Percentiles rank a stretch among this genome's conserved stretches.
phyloP scores from a whole-genome alignment of 2,797 vertebrate genomes.

The Myioborus melanocephalus region DNA sequence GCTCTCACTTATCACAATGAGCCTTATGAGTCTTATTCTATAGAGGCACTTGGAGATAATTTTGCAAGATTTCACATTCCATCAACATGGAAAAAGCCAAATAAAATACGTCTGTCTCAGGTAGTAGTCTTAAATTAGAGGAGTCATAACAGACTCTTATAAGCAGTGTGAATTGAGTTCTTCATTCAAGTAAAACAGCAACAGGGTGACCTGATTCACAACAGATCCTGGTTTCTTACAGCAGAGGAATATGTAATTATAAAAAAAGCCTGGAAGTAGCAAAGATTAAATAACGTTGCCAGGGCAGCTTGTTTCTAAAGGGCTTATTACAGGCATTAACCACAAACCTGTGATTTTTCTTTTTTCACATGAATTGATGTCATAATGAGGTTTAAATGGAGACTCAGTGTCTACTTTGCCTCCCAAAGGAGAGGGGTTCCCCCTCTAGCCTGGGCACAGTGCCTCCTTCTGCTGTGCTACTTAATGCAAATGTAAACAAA shows the following conservation, averaged over 20 bases:
- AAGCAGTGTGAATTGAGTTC: conserved; percentile 62
- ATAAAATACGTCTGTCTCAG: conserved; percentile 58
- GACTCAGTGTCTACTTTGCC: conserved; percentile 71
- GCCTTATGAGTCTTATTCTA: conserved; percentile 21
- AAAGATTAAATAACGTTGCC: conserved; percentile 66
- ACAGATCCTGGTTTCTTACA: conserved; percentile 47
- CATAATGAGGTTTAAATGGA: conserved; percentile 78
- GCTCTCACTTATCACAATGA: conserved; percentile 25
- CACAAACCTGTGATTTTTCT: conserved; percentile 73
- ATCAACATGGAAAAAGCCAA: conserved; percentile 57
- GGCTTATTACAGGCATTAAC: conserved; percentile 66
- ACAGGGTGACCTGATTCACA: conserved; percentile 56
- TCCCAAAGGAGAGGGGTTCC: conserved; percentile 72
- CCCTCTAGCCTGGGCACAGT: conserved; percentile 55
- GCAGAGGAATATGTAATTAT: conserved; percentile 62
- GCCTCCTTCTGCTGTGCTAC: conserved; percentile 70
- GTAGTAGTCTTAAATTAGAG: conserved; percentile 66
- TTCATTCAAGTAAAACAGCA: conserved; percentile 56
- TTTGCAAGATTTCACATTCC: conserved; percentile 40
- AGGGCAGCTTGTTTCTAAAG: conserved; percentile 67
- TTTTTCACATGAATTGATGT: conserved; percentile 73
- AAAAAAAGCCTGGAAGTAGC: conserved; percentile 59
- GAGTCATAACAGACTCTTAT: conserved; percentile 58
- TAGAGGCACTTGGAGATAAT: conserved; percentile 30
- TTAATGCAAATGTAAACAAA: conserved; percentile 74